Conservation (phyloP, 2,797 vertebrate genomes). For the Lepus oiostolus region DNA sequence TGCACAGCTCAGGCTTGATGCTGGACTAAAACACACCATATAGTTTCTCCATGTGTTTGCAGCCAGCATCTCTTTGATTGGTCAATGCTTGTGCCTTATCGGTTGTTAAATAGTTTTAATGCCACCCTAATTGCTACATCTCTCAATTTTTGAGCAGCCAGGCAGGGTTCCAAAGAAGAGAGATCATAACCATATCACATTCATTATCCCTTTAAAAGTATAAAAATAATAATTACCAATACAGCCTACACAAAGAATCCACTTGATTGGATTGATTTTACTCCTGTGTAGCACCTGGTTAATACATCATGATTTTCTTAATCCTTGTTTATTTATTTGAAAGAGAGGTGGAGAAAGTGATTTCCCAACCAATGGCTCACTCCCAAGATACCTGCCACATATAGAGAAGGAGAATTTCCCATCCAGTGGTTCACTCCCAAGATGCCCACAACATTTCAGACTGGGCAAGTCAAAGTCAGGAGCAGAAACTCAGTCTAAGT, state of each 20-base stretch:
- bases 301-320: neutral
- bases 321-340: no score
- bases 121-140: neutral
- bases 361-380: no score
- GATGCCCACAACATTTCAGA: no score
- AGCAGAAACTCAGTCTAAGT: no score
- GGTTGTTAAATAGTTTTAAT: neutral
- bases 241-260: neutral
- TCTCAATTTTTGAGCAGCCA: conserved; percentile 37
- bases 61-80: neutral
- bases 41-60: neutral
- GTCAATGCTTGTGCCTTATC: neutral
- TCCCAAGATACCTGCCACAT: no score
- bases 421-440: no score
- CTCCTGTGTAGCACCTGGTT: neutral
- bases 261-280: neutral
- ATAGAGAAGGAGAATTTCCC: no score
- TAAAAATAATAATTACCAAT: conserved; percentile 38
- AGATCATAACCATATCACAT: conserved; percentile 5
- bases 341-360: no score
- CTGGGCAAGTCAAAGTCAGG: no score
- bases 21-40: neutral
- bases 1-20: neutral
- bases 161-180: conserved; percentile 22
- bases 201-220: conserved; percentile 32